Conservation (phyloP, 2,113 vertebrate genomes). For the Nestor notabilis region DNA sequence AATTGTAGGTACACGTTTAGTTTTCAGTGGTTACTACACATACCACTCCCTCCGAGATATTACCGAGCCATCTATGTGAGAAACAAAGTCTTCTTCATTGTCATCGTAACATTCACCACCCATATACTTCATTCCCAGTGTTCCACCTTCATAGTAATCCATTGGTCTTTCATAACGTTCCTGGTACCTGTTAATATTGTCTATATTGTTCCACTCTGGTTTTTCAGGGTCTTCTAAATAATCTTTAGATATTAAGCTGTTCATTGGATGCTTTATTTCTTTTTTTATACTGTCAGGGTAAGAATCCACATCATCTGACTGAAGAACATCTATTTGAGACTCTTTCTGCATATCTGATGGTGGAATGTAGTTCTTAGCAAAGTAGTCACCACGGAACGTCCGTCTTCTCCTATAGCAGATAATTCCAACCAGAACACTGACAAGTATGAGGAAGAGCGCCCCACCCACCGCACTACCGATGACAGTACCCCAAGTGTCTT, state of each 20-base stretch:
- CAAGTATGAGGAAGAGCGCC: conserved; percentile 86
- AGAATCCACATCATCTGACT: conserved; percentile 91
- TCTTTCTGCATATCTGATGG: conserved; percentile 98
- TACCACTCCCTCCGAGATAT: conserved; percentile 99
- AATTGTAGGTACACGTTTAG: conserved; percentile 63
- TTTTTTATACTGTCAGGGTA: conserved; percentile 90
- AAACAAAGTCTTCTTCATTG: conserved; percentile 94
- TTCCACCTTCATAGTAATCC: conserved; percentile 86
- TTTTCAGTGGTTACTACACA: conserved; percentile 83
- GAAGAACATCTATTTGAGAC: conserved; percentile 93
- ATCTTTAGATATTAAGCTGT: conserved; percentile 89
- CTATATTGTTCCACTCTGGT: conserved; percentile 89
- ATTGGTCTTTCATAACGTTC: conserved; percentile 84
- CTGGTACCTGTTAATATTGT: conserved; percentile 80
- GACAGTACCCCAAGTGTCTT: conserved; percentile 87
- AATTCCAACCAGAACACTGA: conserved; percentile 82
- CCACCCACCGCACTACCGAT: conserved; percentile 91
- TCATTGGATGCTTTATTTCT: conserved; percentile 90
- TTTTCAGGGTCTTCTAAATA: conserved; percentile 90
- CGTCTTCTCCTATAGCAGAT: conserved; percentile 90
- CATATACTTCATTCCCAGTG: conserved; percentile 88
- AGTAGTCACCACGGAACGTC: conserved; percentile 97
- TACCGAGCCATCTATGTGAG: conserved; percentile 95
- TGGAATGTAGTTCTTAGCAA: conserved; percentile 97
- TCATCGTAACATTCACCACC: conserved; percentile 88